Percentiles rank a stretch among this genome's conserved stretches.
These are phyloP conservation scores for Sebastes minor DNA, from an alignment of 2,797 vertebrate species.

Conservation along the genomic window DNA sequence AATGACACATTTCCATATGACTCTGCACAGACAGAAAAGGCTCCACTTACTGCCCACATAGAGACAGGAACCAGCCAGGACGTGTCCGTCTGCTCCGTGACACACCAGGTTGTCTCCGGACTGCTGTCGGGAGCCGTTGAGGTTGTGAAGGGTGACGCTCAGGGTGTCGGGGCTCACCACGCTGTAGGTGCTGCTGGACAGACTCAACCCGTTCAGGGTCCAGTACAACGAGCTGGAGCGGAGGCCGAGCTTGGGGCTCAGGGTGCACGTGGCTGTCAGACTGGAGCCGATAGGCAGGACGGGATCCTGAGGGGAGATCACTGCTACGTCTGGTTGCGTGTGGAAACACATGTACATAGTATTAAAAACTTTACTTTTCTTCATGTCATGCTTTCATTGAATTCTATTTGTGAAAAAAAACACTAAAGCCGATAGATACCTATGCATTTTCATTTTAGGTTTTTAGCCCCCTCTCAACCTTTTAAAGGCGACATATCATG, in stretches of 20 bases:
- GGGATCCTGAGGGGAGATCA: slow-evolving; percentile 91
- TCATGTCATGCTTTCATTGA: background rate
- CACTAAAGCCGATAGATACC: too few relatives aligned
- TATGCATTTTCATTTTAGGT: too few relatives aligned
- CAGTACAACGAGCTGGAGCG: slow-evolving; percentile 87
- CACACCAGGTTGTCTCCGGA: slow-evolving; percentile 97
- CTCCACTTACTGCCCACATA: slow-evolving; percentile 91
- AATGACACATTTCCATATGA: background rate
- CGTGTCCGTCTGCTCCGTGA: slow-evolving; percentile 86
- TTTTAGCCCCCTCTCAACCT: too few relatives aligned
- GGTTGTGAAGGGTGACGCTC: slow-evolving; percentile 83
- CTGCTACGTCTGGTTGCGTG: slow-evolving; percentile 81
- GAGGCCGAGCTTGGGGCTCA: slow-evolving; percentile 79
- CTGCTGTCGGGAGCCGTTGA: slow-evolving; percentile 93
- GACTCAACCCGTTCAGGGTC: slow-evolving; percentile 90
- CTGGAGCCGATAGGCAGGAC: slow-evolving; percentile 89
- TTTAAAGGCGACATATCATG: too few relatives aligned
- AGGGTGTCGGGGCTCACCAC: slow-evolving; percentile 79
- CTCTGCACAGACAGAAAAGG: background rate
- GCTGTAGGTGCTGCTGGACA: slow-evolving; percentile 82
- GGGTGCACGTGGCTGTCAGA: slow-evolving; percentile 88
- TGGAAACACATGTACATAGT: background rate
- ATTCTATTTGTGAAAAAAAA: background rate
- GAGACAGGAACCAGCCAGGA: slow-evolving; percentile 93
- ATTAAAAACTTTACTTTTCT: background rate